Evolutionary conservation across 2,797 vertebrate species (phyloP).

Genomic region (Anguilla pacifica): DNA sequence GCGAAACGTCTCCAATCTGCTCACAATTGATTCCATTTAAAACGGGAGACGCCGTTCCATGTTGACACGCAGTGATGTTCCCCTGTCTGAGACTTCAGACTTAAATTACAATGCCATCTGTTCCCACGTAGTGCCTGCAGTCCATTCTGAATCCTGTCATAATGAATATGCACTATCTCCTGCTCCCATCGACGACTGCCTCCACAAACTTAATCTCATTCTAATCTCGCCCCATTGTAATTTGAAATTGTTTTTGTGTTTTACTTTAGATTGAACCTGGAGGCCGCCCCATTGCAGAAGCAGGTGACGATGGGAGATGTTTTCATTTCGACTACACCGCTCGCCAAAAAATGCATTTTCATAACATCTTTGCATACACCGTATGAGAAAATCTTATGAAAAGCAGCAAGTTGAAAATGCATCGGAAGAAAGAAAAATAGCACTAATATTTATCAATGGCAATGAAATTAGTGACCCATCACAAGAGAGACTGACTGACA

Average conservation of each 20-base stretch:
- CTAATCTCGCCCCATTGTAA: constrained; percentile 79
- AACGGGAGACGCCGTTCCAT: constrained; percentile 66
- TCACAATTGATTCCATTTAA: constrained; percentile 81
- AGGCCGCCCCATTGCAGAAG: constrained; percentile 41
- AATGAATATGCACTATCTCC: constrained; percentile 61
- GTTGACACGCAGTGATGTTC: constrained; percentile 64
- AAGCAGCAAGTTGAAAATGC: background rate
- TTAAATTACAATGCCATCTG: constrained; percentile 70
- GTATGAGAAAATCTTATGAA: background rate
- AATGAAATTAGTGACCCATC: constrained; percentile 11
- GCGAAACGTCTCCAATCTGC: constrained; percentile 70
- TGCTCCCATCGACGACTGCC: constrained; percentile 59
- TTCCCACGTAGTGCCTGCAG: constrained; percentile 55
- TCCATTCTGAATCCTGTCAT: constrained; percentile 54
- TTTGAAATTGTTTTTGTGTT: constrained; percentile 80
- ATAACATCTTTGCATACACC: constrained; percentile 55
- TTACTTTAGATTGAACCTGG: constrained; percentile 73
- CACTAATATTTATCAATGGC: background rate
- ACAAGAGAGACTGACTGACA: background rate
- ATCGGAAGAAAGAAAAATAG: constrained; percentile 5
- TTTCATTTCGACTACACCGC: constrained; percentile 52
- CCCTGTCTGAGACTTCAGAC: constrained; percentile 65
- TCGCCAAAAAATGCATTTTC: constrained; percentile 54
- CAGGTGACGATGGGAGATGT: constrained; percentile 42
- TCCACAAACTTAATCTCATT: constrained; percentile 72